A percentile compares a stretch with the other conserved stretches of the same genome.
phyloP scores from a whole-genome alignment of 2,888 invertebrate species.

The Dasypolia templi region DNA sequence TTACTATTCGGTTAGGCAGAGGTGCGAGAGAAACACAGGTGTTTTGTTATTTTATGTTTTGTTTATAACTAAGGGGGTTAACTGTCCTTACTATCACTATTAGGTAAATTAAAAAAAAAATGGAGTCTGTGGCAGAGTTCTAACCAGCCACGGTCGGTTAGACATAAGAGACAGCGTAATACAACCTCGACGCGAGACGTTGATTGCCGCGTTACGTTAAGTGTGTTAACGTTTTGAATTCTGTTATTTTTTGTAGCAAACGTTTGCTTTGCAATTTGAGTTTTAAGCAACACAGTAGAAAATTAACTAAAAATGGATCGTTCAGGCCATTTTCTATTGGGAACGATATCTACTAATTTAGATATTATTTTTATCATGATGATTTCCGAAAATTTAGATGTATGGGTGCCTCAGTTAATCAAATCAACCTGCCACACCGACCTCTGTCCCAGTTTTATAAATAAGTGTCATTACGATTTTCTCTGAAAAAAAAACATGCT shows the following conservation, averaged over 20 bases:
- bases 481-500: neutral
- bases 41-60: no score
- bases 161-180: neutral
- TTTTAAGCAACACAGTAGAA: neutral
- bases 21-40: no score
- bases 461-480: neutral
- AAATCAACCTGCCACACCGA: neutral
- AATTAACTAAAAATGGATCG: no score
- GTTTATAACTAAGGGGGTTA: no score
- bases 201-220: slow-evolving; percentile 5
- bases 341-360: no score
- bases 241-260: slow-evolving; percentile 1
- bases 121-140: neutral
- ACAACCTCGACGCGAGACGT: neutral
- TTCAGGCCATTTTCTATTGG: neutral
- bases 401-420: neutral
- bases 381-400: neutral
- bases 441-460: neutral
- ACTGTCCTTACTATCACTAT: neutral
- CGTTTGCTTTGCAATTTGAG: neutral
- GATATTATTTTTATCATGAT: no score
- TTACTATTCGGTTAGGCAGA: no score
- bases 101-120: no score
- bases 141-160: neutral
- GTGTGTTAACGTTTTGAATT: slow-evolving; percentile 11